phyloP scores from a whole-genome alignment of 2,113 vertebrate species.

The Vulpes vulpes region DNA sequence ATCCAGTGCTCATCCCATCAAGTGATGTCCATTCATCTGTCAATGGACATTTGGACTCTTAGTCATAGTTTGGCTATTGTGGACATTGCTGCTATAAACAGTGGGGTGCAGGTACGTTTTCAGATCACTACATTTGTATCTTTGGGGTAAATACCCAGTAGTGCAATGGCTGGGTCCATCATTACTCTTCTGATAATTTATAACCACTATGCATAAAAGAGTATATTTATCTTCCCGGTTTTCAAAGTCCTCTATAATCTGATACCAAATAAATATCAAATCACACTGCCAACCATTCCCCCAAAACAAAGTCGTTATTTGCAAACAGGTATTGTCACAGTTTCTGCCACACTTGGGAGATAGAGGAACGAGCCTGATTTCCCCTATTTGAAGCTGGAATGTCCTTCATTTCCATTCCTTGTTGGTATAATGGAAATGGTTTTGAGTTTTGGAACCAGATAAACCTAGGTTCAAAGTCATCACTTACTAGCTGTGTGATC shows the following conservation, averaged over 20 bases:
- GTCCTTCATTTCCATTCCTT: not conserved
- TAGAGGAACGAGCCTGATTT: not conserved
- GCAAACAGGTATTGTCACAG: not conserved
- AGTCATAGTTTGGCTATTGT: no score
- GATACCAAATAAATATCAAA: constrained; percentile 36
- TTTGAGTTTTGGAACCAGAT: constrained; percentile 45
- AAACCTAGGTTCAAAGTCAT: constrained; percentile 27
- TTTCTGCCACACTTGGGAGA: not conserved
- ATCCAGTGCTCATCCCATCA: no score
- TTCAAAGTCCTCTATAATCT: not conserved
- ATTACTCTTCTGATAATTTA: constrained; percentile 29
- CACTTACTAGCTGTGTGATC: not conserved
- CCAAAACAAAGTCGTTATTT: not conserved
- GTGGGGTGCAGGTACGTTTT: no score
- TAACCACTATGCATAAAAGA: not conserved
- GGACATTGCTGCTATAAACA: no score
- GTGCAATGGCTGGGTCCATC: not conserved
- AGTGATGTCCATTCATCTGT: no score
- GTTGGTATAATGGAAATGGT: not conserved
- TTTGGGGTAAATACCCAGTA: no score
- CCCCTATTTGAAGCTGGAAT: not conserved
- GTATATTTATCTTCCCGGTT: not conserved
- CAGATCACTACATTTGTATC: no score
- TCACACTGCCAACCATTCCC: not conserved
- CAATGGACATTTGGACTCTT: no score